These are phyloP conservation scores for Leguminivora glycinivorella DNA, from an alignment of 1,140 invertebrate genomes.

Conservation along the genomic window DNA sequence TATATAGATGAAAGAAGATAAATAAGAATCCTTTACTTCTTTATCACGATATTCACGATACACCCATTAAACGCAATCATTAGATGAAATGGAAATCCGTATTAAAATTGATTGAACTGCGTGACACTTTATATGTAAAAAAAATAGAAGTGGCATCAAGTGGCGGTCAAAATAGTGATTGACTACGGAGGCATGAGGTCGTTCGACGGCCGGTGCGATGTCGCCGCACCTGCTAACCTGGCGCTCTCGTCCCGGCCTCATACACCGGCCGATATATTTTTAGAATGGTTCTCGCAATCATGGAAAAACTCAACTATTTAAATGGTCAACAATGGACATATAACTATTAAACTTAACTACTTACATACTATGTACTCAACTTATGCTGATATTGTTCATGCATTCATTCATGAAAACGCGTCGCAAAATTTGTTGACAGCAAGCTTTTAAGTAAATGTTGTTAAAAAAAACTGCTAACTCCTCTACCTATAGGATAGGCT, in stretches of 20 bases:
- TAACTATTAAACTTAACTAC: no score
- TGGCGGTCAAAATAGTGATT: slow-evolving; percentile 6
- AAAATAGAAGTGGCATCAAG: not conserved
- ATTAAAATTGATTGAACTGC: no score
- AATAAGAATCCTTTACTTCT: no score
- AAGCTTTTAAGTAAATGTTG: not conserved
- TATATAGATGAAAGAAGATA: no score
- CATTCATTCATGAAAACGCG: no score
- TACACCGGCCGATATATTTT: slow-evolving; percentile 15
- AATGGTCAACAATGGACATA: not conserved
- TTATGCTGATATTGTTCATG: not conserved
- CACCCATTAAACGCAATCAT: no score
- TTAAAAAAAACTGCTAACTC: not conserved
- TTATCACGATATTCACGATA: no score
- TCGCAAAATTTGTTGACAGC: not conserved
- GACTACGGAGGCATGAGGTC: slow-evolving; percentile 13
- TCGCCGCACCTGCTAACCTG: slow-evolving; percentile 24
- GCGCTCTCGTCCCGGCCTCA: not conserved
- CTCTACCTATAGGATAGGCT: not conserved
- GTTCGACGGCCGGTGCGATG: slow-evolving; percentile 24
- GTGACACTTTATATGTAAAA: not conserved
- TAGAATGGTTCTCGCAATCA: slow-evolving; percentile 7
- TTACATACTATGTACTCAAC: no score
- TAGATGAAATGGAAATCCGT: no score
- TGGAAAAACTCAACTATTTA: not conserved